These are phyloP conservation scores for Netelia fuscicornis DNA, from an alignment of 2,888 invertebrate species.

Conservation along the genomic window DNA sequence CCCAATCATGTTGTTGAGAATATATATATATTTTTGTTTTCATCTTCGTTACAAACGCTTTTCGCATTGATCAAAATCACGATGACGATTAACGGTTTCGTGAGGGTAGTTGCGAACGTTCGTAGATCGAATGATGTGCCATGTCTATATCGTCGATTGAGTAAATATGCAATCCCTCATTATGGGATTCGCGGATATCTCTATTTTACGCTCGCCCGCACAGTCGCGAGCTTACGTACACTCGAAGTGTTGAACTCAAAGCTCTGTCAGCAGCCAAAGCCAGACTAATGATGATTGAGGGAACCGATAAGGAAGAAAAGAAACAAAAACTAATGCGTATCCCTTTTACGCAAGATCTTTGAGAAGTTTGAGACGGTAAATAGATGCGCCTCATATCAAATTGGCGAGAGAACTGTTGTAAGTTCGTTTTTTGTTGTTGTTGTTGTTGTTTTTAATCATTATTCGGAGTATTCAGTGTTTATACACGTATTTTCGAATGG, in stretches of 20 bases:
- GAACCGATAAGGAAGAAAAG: not conserved
- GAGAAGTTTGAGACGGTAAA: conserved; percentile 45
- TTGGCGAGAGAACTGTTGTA: conserved; percentile 63
- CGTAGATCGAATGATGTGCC: conserved; percentile 40
- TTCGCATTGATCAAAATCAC: conserved; percentile 7
- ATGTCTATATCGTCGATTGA: conserved; percentile 30
- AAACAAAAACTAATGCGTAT: conserved; percentile 2
- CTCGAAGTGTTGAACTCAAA: not conserved
- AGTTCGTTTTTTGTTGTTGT: conserved; percentile 49
- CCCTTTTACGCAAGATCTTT: conserved; percentile 64
- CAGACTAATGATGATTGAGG: conserved; percentile 25
- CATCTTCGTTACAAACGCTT: not conserved
- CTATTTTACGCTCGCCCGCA: not conserved
- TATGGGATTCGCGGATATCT: conserved; percentile 2
- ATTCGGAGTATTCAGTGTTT: conserved; percentile 40
- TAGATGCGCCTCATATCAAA: conserved; percentile 56
- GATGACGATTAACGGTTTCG: conserved; percentile 21
- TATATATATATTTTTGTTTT: not conserved
- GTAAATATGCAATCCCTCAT: conserved; percentile 25
- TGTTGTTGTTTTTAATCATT: conserved; percentile 31
- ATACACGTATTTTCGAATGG: conserved; percentile 22
- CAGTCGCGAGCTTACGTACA: not conserved
- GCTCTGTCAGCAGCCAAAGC: conserved; percentile 31
- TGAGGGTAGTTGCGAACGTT: conserved; percentile 19
- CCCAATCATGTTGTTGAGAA: conserved; percentile 1